Conservation (phyloP, 2,113 vertebrate species). For the Semnornis frantzii region DNA sequence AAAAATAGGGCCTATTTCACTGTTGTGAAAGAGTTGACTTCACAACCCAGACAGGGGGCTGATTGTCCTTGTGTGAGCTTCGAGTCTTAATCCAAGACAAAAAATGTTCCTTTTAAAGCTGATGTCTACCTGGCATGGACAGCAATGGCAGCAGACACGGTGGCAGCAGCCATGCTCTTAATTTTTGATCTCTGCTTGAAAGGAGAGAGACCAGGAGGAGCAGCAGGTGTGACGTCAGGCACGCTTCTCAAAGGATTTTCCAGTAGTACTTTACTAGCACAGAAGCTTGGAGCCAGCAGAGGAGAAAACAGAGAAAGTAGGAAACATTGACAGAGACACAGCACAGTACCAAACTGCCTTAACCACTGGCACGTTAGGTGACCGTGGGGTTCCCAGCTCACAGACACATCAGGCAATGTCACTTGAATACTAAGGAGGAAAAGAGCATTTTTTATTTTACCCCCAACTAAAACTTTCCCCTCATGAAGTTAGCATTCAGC, state of each 20-base stretch:
- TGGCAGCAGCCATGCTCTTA: slow-evolving; percentile 69
- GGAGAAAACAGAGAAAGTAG: slow-evolving; percentile 37
- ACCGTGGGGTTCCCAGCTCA: neutral
- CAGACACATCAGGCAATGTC: accelerated
- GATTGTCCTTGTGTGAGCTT: neutral
- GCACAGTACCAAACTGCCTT: neutral
- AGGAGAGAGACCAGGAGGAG: slow-evolving; percentile 31
- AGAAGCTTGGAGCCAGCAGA: slow-evolving; percentile 32
- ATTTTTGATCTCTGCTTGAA: slow-evolving; percentile 58
- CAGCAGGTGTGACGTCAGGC: slow-evolving; percentile 26
- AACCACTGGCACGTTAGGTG: neutral
- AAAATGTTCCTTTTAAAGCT: neutral
- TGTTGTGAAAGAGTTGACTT: neutral
- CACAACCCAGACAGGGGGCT: neutral
- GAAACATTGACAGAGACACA: neutral
- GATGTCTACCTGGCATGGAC: slow-evolving; percentile 79
- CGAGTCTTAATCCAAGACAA: neutral
- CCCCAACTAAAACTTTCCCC: neutral
- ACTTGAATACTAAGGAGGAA: neutral
- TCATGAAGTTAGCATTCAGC: neutral
- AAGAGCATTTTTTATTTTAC: neutral
- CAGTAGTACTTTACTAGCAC: slow-evolving; percentile 47
- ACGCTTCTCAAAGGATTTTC: slow-evolving; percentile 66
- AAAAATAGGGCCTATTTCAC: neutral
- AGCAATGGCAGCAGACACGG: slow-evolving; percentile 66